Conservation (phyloP, 2,888 invertebrate genomes). For the Zhuqinia jingwanae region DNA sequence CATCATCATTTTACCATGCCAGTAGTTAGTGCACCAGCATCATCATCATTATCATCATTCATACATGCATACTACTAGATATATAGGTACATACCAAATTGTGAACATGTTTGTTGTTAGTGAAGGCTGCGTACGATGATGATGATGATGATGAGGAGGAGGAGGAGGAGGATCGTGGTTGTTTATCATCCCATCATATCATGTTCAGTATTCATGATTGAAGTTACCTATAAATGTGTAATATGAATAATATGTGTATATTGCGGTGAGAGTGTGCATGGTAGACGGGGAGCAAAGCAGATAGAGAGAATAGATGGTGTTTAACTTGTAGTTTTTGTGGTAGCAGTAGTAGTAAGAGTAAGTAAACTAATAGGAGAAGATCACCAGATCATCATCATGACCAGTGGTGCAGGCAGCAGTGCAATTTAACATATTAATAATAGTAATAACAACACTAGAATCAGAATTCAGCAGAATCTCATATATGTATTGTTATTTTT, state of each 20-base stretch:
- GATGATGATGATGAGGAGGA: not conserved
- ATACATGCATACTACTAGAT: not conserved
- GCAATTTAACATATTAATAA: not conserved
- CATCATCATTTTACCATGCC: not conserved
- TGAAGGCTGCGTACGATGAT: not conserved
- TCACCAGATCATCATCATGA: constrained; percentile 14
- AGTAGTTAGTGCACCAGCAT: not conserved
- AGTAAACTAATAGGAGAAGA: constrained; percentile 14
- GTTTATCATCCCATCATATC: not conserved
- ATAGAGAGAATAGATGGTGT: too few species aligned
- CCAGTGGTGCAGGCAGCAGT: not conserved
- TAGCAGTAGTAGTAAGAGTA: not conserved
- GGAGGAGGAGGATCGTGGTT: not conserved
- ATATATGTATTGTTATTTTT: too few species aligned
- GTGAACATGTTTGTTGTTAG: too few species aligned
- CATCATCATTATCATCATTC: not conserved
- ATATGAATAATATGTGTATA: too few species aligned
- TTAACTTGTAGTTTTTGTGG: too few species aligned
- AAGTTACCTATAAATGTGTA: not conserved
- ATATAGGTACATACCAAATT: too few species aligned
- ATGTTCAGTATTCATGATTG: not conserved
- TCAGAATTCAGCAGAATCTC: too few species aligned
- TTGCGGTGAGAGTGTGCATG: too few species aligned
- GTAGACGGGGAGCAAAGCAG: too few species aligned
- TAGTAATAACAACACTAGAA: too few species aligned